phyloP scores from a whole-genome alignment of 1,140 invertebrate species.

The Spodoptera frugiperda region DNA sequence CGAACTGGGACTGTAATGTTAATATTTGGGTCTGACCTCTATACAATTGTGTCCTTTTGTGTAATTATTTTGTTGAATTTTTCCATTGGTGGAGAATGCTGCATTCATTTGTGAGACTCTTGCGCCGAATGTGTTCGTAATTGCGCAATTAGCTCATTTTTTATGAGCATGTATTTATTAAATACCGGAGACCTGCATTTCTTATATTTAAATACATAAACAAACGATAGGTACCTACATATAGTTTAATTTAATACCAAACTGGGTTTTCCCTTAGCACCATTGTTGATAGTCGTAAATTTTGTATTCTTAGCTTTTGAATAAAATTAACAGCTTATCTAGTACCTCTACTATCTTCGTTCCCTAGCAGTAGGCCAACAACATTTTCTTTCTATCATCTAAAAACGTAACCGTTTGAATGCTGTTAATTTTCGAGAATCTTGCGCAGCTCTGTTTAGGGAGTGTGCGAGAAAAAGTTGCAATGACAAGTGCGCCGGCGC shows the following conservation, averaged over 20 bases:
- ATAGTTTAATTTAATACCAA: no score
- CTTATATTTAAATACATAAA: no score
- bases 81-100: not conserved
- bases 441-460: slow-evolving; percentile 52
- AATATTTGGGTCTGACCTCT: slow-evolving; percentile 1
- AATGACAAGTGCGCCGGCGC: slow-evolving; percentile 21
- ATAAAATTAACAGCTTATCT: not conserved
- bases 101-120: no score
- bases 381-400: slow-evolving; percentile 43
- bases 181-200: no score
- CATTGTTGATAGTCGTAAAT: no score
- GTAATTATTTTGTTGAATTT: not conserved
- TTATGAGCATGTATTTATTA: no score
- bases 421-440: slow-evolving; percentile 58
- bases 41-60: not conserved
- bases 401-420: slow-evolving; percentile 44
- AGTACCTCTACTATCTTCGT: not conserved
- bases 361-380: slow-evolving; percentile 15
- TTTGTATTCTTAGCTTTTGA: no score
- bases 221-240: no score
- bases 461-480: slow-evolving; percentile 52
- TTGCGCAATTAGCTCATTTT: no score
- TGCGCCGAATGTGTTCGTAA: no score
- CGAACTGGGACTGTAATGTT: slow-evolving; percentile 3
- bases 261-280: no score